Evolutionary conservation across 2,113 vertebrate genomes (phyloP).

Genomic region (Scalopus aquaticus): DNA sequence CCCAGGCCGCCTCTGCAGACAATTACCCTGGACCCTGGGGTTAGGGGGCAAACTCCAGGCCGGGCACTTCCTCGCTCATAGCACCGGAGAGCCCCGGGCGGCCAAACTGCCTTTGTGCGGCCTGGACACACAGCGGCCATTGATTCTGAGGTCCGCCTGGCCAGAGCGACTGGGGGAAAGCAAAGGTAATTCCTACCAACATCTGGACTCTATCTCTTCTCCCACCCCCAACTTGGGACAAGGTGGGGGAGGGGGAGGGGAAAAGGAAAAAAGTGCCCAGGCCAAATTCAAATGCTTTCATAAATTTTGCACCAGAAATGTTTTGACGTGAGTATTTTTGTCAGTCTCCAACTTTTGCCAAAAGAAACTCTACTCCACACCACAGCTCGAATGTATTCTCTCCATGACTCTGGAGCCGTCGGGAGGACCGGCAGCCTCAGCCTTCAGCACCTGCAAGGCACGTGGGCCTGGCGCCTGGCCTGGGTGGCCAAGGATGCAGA

Average conservation of each 20-base stretch:
- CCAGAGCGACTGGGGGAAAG: slow-evolving; percentile 71
- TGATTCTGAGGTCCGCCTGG: slow-evolving; percentile 80
- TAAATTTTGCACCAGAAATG: slow-evolving; percentile 75
- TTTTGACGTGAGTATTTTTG: slow-evolving; percentile 79
- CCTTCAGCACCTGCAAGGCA: slow-evolving; percentile 48
- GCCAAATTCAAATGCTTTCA: slow-evolving; percentile 69
- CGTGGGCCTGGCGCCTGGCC: not conserved
- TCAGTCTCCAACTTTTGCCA: slow-evolving; percentile 73
- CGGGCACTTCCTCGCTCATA: slow-evolving; percentile 91
- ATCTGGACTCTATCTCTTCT: slow-evolving; percentile 87
- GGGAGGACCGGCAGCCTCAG: not conserved
- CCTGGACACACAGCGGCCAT: slow-evolving; percentile 76
- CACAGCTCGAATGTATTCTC: not conserved
- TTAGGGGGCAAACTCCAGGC: slow-evolving; percentile 92
- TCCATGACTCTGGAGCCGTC: not conserved
- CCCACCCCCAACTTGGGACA: slow-evolving; percentile 59
- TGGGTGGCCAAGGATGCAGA: not conserved
- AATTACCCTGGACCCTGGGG: slow-evolving; percentile 91
- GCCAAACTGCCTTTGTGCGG: slow-evolving; percentile 1
- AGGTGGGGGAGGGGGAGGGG: slow-evolving; percentile 11
- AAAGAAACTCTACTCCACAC: slow-evolving; percentile 64
- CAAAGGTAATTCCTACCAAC: slow-evolving; percentile 59
- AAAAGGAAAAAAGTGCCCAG: slow-evolving; percentile 34
- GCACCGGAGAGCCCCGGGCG: slow-evolving; percentile 62
- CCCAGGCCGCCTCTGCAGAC: slow-evolving; percentile 94